Evolutionary conservation across 2,797 vertebrate species (phyloP).

Genomic region (Enteromius thamalakanensis): DNA sequence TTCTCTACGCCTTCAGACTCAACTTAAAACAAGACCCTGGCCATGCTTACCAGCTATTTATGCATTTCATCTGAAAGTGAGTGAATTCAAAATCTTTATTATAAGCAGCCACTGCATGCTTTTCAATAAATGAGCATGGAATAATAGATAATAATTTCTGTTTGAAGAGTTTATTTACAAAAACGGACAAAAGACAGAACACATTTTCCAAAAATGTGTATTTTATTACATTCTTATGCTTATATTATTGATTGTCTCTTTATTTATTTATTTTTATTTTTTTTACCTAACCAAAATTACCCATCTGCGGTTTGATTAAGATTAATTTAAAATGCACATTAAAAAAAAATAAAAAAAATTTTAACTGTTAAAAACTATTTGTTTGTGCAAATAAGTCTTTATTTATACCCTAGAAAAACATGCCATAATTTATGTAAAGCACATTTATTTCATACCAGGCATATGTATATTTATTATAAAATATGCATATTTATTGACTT

Average conservation of each 20-base stretch:
- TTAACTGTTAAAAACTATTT: no score
- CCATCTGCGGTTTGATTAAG: no score
- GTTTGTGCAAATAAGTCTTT: no score
- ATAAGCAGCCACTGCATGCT: background rate
- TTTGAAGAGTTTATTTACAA: background rate
- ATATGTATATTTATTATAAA: no score
- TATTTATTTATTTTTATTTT: no score
- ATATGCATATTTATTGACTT: background rate
- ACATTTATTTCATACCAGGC: background rate
- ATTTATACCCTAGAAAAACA: background rate
- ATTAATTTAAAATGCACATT: no score
- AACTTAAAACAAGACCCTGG: background rate
- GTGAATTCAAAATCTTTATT: background rate
- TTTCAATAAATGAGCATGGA: background rate
- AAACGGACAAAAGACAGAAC: background rate
- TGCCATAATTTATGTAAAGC: background rate
- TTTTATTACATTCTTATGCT: no score
- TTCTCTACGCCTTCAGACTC: constrained; percentile 7
- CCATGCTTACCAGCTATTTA: background rate
- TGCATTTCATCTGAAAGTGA: background rate
- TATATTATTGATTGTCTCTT: no score
- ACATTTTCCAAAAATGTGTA: no score
- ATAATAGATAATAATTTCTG: background rate
- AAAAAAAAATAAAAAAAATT: no score
- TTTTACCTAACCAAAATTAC: no score